phyloP scores from a whole-genome alignment of 2,797 vertebrate species.

The Urophycis tenuis region DNA sequence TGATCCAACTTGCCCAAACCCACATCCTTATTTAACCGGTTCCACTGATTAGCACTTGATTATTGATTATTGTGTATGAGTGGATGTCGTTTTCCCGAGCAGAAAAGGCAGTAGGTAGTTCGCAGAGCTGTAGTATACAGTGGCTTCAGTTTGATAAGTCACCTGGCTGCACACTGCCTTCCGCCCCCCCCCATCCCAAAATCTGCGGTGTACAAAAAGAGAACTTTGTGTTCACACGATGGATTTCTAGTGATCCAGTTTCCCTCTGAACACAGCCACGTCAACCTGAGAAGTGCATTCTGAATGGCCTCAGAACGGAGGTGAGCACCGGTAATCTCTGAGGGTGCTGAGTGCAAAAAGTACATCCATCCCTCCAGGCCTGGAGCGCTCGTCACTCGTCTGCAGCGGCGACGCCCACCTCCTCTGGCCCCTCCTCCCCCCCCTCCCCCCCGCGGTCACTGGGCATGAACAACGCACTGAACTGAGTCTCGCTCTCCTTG shows the following conservation, averaged over 20 bases:
- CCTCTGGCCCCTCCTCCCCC: neutral
- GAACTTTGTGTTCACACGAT: neutral
- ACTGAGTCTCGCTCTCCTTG: conserved; percentile 62
- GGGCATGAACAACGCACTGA: conserved; percentile 57
- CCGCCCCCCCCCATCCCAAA: neutral
- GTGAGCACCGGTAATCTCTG: neutral
- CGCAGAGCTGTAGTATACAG: neutral
- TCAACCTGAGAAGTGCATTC: neutral
- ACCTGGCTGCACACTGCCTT: neutral
- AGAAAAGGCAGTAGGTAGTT: too few species aligned
- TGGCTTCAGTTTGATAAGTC: neutral
- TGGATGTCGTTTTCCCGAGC: neutral
- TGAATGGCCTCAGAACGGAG: neutral
- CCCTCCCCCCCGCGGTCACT: conserved; percentile 2
- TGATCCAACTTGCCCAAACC: neutral
- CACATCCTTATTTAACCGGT: neutral
- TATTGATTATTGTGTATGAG: neutral
- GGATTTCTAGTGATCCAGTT: neutral
- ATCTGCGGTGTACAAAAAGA: neutral
- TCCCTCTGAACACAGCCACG: neutral
- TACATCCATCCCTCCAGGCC: conserved; percentile 17
- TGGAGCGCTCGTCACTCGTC: conserved; percentile 24
- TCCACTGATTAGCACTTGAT: too few species aligned
- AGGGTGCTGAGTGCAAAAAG: neutral
- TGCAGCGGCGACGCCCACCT: neutral